Evolutionary conservation across 2,888 invertebrate genomes (phyloP).

Genomic region (Parascotia fuliginaria): DNA sequence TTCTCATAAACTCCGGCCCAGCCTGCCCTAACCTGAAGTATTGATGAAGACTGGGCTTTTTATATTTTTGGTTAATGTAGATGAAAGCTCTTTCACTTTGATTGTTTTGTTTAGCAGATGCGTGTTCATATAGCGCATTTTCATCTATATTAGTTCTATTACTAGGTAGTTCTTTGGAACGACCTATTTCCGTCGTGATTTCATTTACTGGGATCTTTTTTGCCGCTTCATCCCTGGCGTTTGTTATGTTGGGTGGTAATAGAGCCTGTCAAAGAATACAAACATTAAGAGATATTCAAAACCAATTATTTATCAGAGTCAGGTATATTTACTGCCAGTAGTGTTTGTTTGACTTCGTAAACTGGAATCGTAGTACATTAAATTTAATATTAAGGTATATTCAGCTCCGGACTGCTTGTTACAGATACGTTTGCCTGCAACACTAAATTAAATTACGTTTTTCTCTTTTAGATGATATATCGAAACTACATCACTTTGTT

Average conservation of each 20-base stretch:
- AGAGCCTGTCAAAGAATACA: conserved; percentile 8
- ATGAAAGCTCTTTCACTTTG: conserved; percentile 67
- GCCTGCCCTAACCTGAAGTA: conserved; percentile 8
- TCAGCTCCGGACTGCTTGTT: too few species aligned
- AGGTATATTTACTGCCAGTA: too few species aligned
- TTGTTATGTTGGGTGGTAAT: neutral
- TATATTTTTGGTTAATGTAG: conserved; percentile 61
- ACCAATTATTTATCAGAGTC: too few species aligned
- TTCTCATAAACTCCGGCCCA: conserved; percentile 2
- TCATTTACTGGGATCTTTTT: neutral
- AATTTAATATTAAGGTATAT: too few species aligned
- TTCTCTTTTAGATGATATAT: too few species aligned
- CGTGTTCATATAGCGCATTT: conserved; percentile 55
- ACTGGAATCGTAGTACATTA: too few species aligned
- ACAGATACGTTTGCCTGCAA: too few species aligned
- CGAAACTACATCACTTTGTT: too few species aligned
- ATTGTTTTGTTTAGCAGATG: conserved; percentile 49
- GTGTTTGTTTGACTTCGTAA: too few species aligned
- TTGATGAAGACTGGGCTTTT: conserved; percentile 33
- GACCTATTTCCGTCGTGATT: neutral
- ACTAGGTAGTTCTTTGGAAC: conserved; percentile 11
- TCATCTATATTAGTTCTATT: conserved; percentile 40
- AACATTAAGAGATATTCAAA: neutral
- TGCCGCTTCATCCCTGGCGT: neutral
- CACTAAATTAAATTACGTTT: too few species aligned